phyloP scores from a whole-genome alignment of 2,888 invertebrate genomes.

The Scrobipalpa atriplicella region DNA sequence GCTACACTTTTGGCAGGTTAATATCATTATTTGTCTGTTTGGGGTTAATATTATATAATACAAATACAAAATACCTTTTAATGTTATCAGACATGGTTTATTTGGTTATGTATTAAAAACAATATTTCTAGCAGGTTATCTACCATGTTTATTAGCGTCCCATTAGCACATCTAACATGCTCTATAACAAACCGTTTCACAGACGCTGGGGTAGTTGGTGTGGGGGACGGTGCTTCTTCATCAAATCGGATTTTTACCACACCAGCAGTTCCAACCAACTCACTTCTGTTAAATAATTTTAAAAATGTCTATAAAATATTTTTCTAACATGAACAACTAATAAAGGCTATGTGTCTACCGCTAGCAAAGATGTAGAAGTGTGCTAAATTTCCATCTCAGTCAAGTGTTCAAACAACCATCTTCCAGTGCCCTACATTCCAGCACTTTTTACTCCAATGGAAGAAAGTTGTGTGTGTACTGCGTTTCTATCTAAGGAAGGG shows the following conservation, averaged over 20 bases:
- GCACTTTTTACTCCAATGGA: slow-evolving; percentile 73
- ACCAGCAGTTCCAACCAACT: slow-evolving; percentile 84
- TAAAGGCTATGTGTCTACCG: neutral
- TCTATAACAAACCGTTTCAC: slow-evolving; percentile 79
- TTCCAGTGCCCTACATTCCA: slow-evolving; percentile 71
- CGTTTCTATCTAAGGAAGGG: slow-evolving; percentile 65
- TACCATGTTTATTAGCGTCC: slow-evolving; percentile 27
- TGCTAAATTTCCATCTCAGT: neutral
- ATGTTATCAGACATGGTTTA: too few species aligned
- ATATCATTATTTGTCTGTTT: too few species aligned
- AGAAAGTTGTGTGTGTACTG: slow-evolving; percentile 67
- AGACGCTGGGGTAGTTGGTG: slow-evolving; percentile 79
- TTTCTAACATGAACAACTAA: neutral
- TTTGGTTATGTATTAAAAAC: neutral
- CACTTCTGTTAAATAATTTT: slow-evolving; percentile 78
- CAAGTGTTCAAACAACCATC: slow-evolving; percentile 22
- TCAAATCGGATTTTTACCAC: slow-evolving; percentile 83
- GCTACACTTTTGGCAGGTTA: too few species aligned
- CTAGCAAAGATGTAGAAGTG: slow-evolving; percentile 23
- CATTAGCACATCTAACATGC: slow-evolving; percentile 74
- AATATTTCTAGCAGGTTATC: slow-evolving; percentile 11
- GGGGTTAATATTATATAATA: too few species aligned
- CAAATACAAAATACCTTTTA: too few species aligned
- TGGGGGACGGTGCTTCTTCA: slow-evolving; percentile 77
- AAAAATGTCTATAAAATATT: neutral